Evolutionary conservation across 92 coral and sea anemone species (phyloP).

Genomic region (Epizoanthus rinbou): DNA sequence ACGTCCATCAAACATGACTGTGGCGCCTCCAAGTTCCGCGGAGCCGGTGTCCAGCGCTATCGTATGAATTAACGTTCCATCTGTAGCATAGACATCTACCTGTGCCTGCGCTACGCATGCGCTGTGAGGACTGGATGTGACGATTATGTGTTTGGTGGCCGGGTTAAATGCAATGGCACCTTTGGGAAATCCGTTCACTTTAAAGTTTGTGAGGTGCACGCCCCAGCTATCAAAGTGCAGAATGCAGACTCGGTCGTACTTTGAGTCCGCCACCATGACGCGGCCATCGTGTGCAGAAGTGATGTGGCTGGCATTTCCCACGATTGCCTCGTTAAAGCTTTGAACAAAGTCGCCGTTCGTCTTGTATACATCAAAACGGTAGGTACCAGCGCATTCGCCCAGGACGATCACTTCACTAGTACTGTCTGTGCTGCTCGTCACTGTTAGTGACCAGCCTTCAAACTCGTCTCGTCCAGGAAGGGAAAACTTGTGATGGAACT

Average conservation of each 20-base stretch:
- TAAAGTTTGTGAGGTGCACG: constrained; percentile 23
- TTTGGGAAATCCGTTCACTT: constrained; percentile 38
- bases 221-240: constrained; percentile 33
- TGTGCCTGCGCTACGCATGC: background rate
- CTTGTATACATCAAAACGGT: constrained; percentile 46
- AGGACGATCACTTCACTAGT: constrained; percentile 40
- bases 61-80: constrained; percentile 17
- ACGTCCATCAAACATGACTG: constrained; percentile 27
- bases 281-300: constrained; percentile 44
- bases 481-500: constrained; percentile 37
- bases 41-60: constrained; percentile 37
- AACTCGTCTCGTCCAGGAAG: constrained; percentile 15
- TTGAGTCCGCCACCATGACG: constrained; percentile 36
- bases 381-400: background rate
- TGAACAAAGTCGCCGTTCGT: constrained; percentile 35
- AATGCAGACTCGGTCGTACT: constrained; percentile 37
- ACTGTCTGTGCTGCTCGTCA: constrained; percentile 20
- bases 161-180: constrained; percentile 44
- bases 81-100: constrained; percentile 23
- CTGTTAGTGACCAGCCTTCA: constrained; percentile 37
- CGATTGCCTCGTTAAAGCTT: constrained; percentile 29
- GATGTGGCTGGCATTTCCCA: constrained; percentile 30
- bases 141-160: constrained; percentile 19
- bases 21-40: constrained; percentile 27
- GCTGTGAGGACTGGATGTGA: constrained; percentile 27